Percentiles rank a stretch among this genome's conserved stretches.
These are phyloP conservation scores for Folsomia candida DNA, from an alignment of 2,888 invertebrate genomes.

Conservation along the genomic window DNA sequence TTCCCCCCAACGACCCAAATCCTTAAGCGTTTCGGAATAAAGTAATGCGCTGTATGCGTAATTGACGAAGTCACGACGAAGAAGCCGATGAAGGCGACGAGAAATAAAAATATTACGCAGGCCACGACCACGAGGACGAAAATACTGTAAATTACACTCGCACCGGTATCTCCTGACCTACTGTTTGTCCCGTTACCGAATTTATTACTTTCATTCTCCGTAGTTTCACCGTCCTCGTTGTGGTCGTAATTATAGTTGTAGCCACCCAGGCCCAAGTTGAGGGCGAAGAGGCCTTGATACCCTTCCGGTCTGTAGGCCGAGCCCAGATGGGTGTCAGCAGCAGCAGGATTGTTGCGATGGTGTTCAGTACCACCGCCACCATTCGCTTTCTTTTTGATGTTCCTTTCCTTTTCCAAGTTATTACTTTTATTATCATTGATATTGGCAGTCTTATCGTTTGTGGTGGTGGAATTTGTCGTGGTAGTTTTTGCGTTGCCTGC, in stretches of 20 bases:
- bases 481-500: too few species aligned
- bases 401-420: not conserved
- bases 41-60: constrained; percentile 33
- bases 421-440: constrained; percentile 18
- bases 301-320: constrained; percentile 5
- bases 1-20: constrained; percentile 31
- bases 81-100: constrained; percentile 35
- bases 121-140: constrained; percentile 35
- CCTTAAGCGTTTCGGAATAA: constrained; percentile 35
- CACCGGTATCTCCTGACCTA: not conserved
- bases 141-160: constrained; percentile 22
- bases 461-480: not conserved
- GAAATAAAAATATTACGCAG: constrained; percentile 33
- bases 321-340: not conserved
- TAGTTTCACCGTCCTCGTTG: not conserved
- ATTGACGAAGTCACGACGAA: constrained; percentile 37
- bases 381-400: not conserved
- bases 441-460: not conserved
- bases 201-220: constrained; percentile 13
- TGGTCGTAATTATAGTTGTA: not conserved
- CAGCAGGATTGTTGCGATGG: not conserved
- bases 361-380: not conserved
- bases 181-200: not conserved
- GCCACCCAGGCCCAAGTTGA: not conserved
- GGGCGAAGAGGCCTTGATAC: constrained; percentile 12